Evolutionary conservation across 2,113 vertebrate genomes (phyloP), one percentile per base, ranked within the genome.

Genomic region (Chrysochloris asiatica): DNA sequence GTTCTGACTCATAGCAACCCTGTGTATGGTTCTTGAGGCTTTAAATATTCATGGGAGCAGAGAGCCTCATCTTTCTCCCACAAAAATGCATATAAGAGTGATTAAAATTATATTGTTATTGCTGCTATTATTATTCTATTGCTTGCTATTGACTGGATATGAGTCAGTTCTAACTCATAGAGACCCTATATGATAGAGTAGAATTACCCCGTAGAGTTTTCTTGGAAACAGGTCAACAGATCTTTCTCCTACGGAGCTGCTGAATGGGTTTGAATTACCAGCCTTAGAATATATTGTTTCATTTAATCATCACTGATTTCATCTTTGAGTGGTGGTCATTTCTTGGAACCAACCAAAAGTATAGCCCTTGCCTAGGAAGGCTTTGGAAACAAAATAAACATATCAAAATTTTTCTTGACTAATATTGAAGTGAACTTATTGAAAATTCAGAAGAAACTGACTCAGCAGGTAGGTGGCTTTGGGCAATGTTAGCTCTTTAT

Each of bases 291-390:
- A 81, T 75, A 14, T 86, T 8, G 17, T 30, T 72, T 67, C 19
- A 61, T 69, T 89, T 77, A 86, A 73, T 83, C 12, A 94, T 67
- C 17, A 21, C 38, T 48, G 52, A 45, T 89, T 93, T 78, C n/a
- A 48, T 85, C 38, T 43, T 0, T 89, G 33, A 73, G 4, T 67
- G 41, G 22, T 79, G 0, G 61, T 19, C 47, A 73, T 73, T 83
- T 85, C n/a, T 82, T 61, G 48, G 82, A 72, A 52, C 30, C 30
- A 79, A 38, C 67, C n/a, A 92, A 76, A 80, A 48, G 4, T 12
- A 72, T 80, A 84, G 26, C 2, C 6, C 13, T 71, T 48, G 17
- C 19, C 14, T 14, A 52, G n/a, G 85, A 94, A 88, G 2, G 2
- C 38, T 81, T 71, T 83, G 26, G 4, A 86, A 83, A 92, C n/a